Conservation (phyloP, 2,888 invertebrate species). For the Drosophila paramelanica region DNA sequence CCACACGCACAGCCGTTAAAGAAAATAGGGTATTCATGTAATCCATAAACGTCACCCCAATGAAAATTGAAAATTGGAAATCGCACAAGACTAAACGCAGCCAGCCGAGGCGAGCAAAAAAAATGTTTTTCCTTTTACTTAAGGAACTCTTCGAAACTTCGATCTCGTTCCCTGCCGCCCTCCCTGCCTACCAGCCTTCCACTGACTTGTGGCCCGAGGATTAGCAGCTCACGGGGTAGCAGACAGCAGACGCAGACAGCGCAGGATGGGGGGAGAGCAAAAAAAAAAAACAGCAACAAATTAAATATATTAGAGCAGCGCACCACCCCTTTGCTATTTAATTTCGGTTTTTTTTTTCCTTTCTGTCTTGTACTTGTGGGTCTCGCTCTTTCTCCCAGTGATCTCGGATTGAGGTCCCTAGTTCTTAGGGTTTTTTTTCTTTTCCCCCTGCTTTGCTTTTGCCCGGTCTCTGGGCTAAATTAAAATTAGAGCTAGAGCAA, state of each 20-base stretch:
- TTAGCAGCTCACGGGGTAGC: slow-evolving; percentile 60
- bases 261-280: neutral
- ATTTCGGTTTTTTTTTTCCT: neutral
- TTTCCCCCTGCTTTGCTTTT: slow-evolving; percentile 18
- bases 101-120: slow-evolving; percentile 61
- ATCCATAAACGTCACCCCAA: slow-evolving; percentile 81
- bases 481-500: slow-evolving; percentile 81
- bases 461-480: slow-evolving; percentile 61
- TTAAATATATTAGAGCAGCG: slow-evolving; percentile 71
- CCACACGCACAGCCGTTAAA: slow-evolving; percentile 31
- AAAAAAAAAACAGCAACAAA: slow-evolving; percentile 69
- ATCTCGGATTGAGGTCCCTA: slow-evolving; percentile 48
- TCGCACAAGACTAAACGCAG: slow-evolving; percentile 39
- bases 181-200: neutral
- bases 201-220: slow-evolving; percentile 69
- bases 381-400: slow-evolving; percentile 15
- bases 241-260: neutral
- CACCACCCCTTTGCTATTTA: slow-evolving; percentile 62
- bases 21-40: slow-evolving; percentile 72
- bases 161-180: slow-evolving; percentile 17
- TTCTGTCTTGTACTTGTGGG: slow-evolving; percentile 34
- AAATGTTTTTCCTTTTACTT: slow-evolving; percentile 62
- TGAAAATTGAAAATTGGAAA: slow-evolving; percentile 51
- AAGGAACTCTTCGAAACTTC: slow-evolving; percentile 25
- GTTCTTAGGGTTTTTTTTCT: slow-evolving; percentile 31